These are phyloP conservation scores for Lepisosteus oculatus DNA, from an alignment of 2,113 vertebrate species.

Conservation along the genomic window DNA sequence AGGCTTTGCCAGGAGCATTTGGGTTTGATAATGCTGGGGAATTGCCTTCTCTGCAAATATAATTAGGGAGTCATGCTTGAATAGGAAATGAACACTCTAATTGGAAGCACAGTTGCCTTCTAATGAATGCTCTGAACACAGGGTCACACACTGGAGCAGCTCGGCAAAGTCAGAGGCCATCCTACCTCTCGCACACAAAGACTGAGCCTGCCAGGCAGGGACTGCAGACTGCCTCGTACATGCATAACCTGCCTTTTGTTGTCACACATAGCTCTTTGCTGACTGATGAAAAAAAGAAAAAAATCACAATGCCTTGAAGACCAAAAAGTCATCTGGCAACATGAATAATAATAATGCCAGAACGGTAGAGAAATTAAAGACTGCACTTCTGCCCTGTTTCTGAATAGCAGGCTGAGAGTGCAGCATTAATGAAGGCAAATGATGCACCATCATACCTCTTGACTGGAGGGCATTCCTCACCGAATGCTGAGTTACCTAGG, in stretches of 20 bases:
- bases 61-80: too few species aligned
- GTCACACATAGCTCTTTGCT: background rate
- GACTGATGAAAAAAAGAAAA: background rate
- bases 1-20: too few species aligned
- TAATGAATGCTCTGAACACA: too few species aligned
- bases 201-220: too few species aligned
- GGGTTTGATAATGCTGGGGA: too few species aligned
- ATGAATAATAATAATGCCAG: background rate
- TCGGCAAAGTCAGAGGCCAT: too few species aligned
- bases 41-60: too few species aligned
- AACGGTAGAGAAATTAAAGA: constrained; percentile 67
- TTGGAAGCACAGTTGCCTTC: too few species aligned
- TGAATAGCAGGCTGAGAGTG: constrained; percentile 66
- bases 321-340: background rate
- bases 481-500: background rate
- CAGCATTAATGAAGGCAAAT: constrained; percentile 70
- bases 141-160: too few species aligned
- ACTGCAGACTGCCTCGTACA: too few species aligned
- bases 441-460: constrained; percentile 56
- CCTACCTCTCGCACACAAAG: too few species aligned
- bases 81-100: too few species aligned
- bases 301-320: background rate
- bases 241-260: background rate
- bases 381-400: constrained; percentile 60
- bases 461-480: constrained; percentile 23